These are phyloP conservation scores for Blomia tropicalis DNA, from an alignment of 2,888 invertebrate genomes.

Conservation along the genomic window DNA sequence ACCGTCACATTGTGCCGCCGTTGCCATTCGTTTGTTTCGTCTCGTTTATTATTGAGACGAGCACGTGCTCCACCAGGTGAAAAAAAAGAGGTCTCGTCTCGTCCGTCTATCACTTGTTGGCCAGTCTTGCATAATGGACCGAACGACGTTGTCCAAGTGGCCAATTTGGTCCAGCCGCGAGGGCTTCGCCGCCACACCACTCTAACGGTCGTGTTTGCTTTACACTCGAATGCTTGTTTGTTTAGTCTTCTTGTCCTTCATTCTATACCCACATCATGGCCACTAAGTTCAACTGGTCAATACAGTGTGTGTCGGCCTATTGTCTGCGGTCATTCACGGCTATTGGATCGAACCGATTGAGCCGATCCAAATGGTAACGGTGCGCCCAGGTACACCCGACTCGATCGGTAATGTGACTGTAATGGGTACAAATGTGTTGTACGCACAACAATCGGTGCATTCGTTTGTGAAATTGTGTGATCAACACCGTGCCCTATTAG, in stretches of 20 bases:
- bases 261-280: no score
- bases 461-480: slow-evolving; percentile 1
- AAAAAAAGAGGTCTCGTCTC: background rate
- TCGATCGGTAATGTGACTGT: background rate
- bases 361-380: no score
- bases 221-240: slow-evolving; percentile 9
- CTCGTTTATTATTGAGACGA: background rate
- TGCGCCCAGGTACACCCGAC: background rate
- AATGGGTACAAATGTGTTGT: no score
- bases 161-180: background rate
- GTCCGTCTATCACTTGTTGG: background rate
- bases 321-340: no score
- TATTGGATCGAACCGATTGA: no score
- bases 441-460: background rate
- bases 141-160: background rate
- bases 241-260: background rate
- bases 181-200: background rate
- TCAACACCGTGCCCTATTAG: no score
- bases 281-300: background rate
- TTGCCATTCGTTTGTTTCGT: background rate
- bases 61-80: slow-evolving; percentile 12
- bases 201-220: slow-evolving; percentile 6
- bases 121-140: slow-evolving; percentile 15
- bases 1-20: background rate
- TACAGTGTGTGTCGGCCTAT: no score